Conservation (phyloP, 2,113 vertebrate species). For the Eublepharis macularius region DNA sequence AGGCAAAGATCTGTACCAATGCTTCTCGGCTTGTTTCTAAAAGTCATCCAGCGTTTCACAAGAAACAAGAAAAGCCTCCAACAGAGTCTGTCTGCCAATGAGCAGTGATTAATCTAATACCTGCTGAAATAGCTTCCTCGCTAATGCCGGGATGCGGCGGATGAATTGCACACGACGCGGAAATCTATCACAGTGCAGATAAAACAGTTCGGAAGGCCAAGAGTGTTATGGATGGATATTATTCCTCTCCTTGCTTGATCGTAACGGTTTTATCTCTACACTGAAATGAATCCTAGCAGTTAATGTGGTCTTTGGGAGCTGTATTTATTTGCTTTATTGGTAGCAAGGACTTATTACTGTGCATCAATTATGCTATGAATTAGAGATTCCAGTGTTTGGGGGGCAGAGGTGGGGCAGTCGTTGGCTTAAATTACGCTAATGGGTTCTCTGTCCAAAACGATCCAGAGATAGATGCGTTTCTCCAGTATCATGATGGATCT, state of each 20-base stretch:
- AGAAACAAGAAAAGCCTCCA: constrained; percentile 41
- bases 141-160: constrained; percentile 43
- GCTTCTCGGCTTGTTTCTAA: constrained; percentile 44
- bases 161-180: constrained; percentile 41
- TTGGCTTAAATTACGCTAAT: neutral
- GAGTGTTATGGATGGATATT: constrained; percentile 53
- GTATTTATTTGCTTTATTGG: constrained; percentile 66
- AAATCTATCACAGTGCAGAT: constrained; percentile 35
- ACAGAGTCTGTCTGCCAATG: constrained; percentile 43
- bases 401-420: constrained; percentile 2
- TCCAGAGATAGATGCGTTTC: neutral
- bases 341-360: constrained; percentile 58
- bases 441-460: neutral
- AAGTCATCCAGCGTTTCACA: constrained; percentile 45
- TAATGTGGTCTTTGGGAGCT: constrained; percentile 63
- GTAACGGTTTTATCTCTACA: constrained; percentile 56
- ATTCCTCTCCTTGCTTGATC: constrained; percentile 57
- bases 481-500: neutral
- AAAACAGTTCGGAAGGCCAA: constrained; percentile 56
- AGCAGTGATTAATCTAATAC: constrained; percentile 58
- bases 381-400: constrained; percentile 28
- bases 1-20: constrained; percentile 29
- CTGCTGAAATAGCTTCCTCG: constrained; percentile 40
- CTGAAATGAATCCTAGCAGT: constrained; percentile 55
- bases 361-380: constrained; percentile 67